Evolutionary conservation across 2,797 vertebrate genomes (phyloP).

Genomic region (Enoplosus armatus): DNA sequence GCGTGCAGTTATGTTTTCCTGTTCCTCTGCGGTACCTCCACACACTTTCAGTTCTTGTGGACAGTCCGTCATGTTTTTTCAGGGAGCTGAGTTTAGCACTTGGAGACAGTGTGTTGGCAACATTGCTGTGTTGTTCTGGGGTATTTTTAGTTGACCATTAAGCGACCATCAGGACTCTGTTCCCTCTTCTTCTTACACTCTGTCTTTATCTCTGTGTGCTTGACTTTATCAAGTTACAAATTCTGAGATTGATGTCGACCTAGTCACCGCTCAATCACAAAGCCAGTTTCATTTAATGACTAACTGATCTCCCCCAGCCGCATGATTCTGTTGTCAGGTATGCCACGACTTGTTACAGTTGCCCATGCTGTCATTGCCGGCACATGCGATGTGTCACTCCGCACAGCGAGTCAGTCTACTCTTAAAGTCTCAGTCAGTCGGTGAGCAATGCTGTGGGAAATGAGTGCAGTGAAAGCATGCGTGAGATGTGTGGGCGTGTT

Average conservation of each 20-base stretch:
- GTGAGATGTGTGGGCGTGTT: slow-evolving; percentile 82
- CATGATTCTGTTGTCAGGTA: slow-evolving; percentile 53
- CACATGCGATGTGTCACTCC: slow-evolving; percentile 74
- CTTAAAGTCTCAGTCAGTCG: slow-evolving; percentile 53
- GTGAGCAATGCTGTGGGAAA: slow-evolving; percentile 79
- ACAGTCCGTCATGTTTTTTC: slow-evolving; percentile 60
- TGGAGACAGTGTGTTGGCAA: slow-evolving; percentile 58
- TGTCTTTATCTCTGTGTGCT: neutral
- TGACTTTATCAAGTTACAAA: slow-evolving; percentile 12
- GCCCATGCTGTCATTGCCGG: slow-evolving; percentile 62
- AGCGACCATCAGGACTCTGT: slow-evolving; percentile 6
- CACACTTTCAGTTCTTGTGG: slow-evolving; percentile 49
- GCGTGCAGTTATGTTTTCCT: slow-evolving; percentile 53
- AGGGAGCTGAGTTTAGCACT: slow-evolving; percentile 50
- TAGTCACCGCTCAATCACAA: slow-evolving; percentile 39
- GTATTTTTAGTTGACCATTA: slow-evolving; percentile 67
- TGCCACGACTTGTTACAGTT: slow-evolving; percentile 40
- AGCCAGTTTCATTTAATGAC: slow-evolving; percentile 47
- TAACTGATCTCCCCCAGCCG: slow-evolving; percentile 24
- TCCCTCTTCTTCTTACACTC: slow-evolving; percentile 1
- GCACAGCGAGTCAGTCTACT: slow-evolving; percentile 50
- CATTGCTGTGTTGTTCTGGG: slow-evolving; percentile 44
- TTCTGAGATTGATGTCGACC: slow-evolving; percentile 3
- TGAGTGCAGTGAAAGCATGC: slow-evolving; percentile 82
- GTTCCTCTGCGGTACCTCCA: slow-evolving; percentile 15